These are phyloP conservation scores for Delichon dasypus DNA, from an alignment of 2,797 vertebrate genomes.

Conservation along the genomic window DNA sequence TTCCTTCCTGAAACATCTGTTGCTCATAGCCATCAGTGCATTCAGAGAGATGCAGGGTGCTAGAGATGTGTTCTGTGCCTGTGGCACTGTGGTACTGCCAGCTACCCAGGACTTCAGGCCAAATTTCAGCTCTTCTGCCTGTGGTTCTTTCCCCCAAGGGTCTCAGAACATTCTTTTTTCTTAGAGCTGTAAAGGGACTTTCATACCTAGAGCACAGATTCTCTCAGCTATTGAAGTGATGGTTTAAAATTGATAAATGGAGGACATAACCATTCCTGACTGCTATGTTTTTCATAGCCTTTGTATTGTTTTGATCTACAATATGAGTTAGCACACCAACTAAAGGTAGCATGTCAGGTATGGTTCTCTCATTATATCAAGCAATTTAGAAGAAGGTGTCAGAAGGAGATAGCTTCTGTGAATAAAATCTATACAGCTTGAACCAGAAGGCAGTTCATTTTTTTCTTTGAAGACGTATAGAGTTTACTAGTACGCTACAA, in stretches of 20 bases:
- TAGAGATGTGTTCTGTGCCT: not conserved
- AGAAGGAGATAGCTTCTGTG: not conserved
- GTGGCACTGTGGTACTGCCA: not conserved
- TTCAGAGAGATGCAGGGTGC: not conserved
- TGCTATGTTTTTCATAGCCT: not conserved
- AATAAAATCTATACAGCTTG: not conserved
- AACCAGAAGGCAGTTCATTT: not conserved
- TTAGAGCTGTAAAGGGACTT: not conserved
- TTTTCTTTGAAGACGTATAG: not conserved
- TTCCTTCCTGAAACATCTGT: not conserved
- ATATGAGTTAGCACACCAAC: not conserved
- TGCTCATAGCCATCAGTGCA: not conserved
- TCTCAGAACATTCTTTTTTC: not conserved
- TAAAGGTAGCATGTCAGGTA: not conserved
- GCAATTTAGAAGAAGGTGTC: conserved; percentile 20
- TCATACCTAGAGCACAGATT: not conserved
- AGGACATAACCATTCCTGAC: not conserved
- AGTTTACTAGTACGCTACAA: not conserved
- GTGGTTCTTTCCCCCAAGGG: not conserved
- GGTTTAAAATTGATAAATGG: conserved; percentile 48
- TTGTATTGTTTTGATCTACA: conserved; percentile 11
- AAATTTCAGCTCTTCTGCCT: not conserved
- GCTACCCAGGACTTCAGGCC: not conserved
- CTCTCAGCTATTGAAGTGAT: not conserved
- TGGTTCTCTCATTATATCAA: not conserved